A percentile compares a stretch with the other conserved stretches of the same genome.
These are phyloP conservation scores for Cerceris ruficornis DNA, from an alignment of 2,888 invertebrate genomes.

Conservation along the genomic window DNA sequence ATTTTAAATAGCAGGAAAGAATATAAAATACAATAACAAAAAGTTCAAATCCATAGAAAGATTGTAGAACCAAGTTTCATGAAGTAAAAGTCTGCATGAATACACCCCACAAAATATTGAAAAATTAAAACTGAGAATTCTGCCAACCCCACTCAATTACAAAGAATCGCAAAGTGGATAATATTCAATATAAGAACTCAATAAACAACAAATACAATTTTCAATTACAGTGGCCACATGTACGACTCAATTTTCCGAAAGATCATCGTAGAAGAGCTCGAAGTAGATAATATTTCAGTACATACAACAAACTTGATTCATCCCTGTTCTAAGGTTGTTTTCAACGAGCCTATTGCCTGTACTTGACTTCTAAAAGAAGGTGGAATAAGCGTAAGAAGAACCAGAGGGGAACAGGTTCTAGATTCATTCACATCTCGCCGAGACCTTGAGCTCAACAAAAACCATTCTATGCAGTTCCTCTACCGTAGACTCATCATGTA, in stretches of 20 bases:
- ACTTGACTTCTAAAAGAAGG: slow-evolving; percentile 59
- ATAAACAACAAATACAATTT: no score
- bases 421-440: slow-evolving; percentile 78
- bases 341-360: slow-evolving; percentile 57
- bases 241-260: neutral
- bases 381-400: slow-evolving; percentile 66
- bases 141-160: neutral
- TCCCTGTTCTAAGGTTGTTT: slow-evolving; percentile 44
- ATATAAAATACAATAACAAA: no score
- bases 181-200: no score
- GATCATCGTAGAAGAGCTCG: neutral
- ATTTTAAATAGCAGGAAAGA: no score
- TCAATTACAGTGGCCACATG: neutral
- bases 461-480: slow-evolving; percentile 68
- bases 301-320: slow-evolving; percentile 46
- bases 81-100: no score
- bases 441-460: slow-evolving; percentile 75
- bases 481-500: slow-evolving; percentile 62
- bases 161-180: no score
- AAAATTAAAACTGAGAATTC: no score
- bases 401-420: slow-evolving; percentile 77
- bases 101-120: no score
- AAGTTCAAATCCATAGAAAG: no score
- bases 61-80: no score
- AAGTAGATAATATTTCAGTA: slow-evolving; percentile 44